Base-by-base conservation (phyloP, 2,888 invertebrate species). In the Xylocampa areola region DNA sequence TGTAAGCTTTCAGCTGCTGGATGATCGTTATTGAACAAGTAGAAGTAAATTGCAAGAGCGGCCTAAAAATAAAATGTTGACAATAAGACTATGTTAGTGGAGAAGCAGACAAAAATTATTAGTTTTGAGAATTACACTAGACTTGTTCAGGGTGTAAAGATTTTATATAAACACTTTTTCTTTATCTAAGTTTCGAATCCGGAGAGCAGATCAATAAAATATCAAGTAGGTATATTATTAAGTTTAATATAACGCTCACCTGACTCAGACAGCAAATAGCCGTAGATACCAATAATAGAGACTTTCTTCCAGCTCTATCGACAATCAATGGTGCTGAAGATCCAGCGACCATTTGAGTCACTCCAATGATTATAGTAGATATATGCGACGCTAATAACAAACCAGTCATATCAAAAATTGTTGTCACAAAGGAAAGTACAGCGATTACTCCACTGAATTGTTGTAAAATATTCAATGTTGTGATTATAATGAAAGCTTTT, bases 311-410 rank as follows among this genome's bases (percentile, higher is more conserved):
- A 68, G 68, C 54, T 60, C 74, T 79, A 13, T 88, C 88, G 0
- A 89, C 80, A 25, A 85, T 81, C 2, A 85, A 44, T 0, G 87
- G 85, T 0, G 85, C 73, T 1, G 86, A 54, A 3, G 48, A 55
- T 33, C 85, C 82, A 0, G 85, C 77, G 2, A 69, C 25, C 0
- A 87, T 41, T 47, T 86, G 85, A 0, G 84, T 84, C 0, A 80
- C 19, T 6, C 84, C 86, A 14, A 87, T 80, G 7, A 86, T 73
- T 1, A 87, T 86, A 2, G 86, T 86, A 0, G 85, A 84, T 47
- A 87, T 53, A 51, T 80, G 59, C 0, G 87, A 76, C 2, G 75
- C 64, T 19, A 88, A 61, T 0, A 79, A 72, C 0, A 84, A 86
- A 0, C 77, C 78, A 11, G 87, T 84, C 13, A 80, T 10, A 0